Evolutionary conservation across 2,888 invertebrate genomes (phyloP).

Genomic region (Trachelus stipa): DNA sequence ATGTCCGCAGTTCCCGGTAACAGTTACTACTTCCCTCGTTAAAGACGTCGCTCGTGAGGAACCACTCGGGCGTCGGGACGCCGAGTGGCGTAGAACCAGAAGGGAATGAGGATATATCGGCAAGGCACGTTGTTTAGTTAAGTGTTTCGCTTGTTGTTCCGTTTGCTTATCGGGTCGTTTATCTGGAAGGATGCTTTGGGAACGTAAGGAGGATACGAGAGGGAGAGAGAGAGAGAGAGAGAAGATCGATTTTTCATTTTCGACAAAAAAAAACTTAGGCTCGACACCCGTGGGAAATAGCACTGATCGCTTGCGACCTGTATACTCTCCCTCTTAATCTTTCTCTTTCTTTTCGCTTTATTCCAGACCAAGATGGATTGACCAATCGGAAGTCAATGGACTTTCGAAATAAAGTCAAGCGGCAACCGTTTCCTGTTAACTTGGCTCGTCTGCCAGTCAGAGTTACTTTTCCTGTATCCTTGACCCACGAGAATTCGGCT

Average conservation of each 20-base stretch:
- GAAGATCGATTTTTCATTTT: constrained; percentile 16
- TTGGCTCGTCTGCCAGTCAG: not conserved
- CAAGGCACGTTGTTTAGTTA: not conserved
- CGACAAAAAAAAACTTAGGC: constrained; percentile 2
- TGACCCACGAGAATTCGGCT: too few species aligned
- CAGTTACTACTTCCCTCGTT: not conserved
- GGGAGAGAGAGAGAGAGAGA: not conserved
- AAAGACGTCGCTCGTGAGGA: not conserved
- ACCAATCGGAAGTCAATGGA: constrained; percentile 26
- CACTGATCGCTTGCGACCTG: constrained; percentile 4
- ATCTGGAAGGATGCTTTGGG: not conserved
- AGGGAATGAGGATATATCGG: not conserved
- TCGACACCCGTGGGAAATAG: constrained; percentile 14
- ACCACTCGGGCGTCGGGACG: not conserved
- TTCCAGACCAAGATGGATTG: constrained; percentile 26
- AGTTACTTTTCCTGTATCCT: not conserved
- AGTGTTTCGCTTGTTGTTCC: constrained; percentile 11
- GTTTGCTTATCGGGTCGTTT: constrained; percentile 13
- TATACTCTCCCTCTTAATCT: not conserved
- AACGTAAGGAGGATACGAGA: not conserved
- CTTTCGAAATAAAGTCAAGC: constrained; percentile 25
- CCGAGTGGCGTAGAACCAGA: not conserved
- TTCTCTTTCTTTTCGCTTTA: constrained; percentile 6
- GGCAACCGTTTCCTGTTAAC: not conserved
- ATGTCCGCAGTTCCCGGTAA: not conserved